Evolutionary conservation across 2,888 invertebrate species (phyloP).

Genomic region (Camponotus fellah): DNA sequence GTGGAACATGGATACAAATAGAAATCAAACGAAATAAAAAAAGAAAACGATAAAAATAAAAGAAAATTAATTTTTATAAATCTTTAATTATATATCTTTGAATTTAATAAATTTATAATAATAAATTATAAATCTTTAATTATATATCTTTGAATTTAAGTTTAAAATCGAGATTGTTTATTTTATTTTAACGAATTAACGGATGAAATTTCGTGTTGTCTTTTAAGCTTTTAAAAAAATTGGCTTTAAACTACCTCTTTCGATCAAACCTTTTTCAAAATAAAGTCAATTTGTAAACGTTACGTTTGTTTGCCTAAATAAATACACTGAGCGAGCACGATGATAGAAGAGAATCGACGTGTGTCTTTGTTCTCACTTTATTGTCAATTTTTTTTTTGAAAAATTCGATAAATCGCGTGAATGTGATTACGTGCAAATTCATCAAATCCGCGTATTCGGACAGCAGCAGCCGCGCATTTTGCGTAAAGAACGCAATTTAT

Average conservation of each 20-base stretch:
- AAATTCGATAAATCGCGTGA: neutral
- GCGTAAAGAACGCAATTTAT: constrained; percentile 15
- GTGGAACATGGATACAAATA: neutral
- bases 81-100: too few relatives aligned
- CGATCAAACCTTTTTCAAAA: too few relatives aligned
- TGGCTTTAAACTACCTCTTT: neutral
- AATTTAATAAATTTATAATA: too few relatives aligned
- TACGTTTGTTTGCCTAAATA: neutral
- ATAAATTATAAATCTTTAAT: too few relatives aligned
- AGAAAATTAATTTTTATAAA: neutral
- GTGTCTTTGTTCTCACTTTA: neutral
- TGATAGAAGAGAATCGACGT: neutral
- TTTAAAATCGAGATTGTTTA: neutral
- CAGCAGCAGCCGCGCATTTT: neutral
- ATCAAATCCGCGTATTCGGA: constrained; percentile 16
- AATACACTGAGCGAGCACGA: neutral
- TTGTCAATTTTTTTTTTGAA: constrained; percentile 17
- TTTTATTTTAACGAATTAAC: neutral
- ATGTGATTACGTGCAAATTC: constrained; percentile 21
- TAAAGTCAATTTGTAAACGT: neutral
- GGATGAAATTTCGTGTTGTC: neutral
- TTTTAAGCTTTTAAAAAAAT: neutral
- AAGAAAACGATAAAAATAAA: neutral
- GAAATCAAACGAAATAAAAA: neutral
- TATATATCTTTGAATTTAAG: neutral